Percentiles rank a stretch among this genome's conserved stretches.
phyloP scores from a whole-genome alignment of 2,113 vertebrate species.

The Ctenomys sociabilis region DNA sequence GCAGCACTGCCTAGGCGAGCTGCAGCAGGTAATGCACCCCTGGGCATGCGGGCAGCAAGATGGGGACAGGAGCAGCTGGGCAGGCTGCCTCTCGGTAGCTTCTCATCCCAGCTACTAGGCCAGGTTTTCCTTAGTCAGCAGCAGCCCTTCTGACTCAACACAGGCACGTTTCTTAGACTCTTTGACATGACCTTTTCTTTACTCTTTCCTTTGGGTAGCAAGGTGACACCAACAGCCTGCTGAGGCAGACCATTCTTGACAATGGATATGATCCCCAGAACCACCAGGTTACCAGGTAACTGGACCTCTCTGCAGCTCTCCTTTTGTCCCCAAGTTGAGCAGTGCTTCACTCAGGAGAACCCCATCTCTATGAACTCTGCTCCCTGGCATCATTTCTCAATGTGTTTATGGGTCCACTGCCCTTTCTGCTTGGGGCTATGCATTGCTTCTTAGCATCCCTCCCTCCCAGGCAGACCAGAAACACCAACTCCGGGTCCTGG shows the following conservation, averaged over 20 bases:
- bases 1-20: conserved; percentile 86
- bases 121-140: background rate
- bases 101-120: background rate
- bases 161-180: background rate
- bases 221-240: conserved; percentile 86
- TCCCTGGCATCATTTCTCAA: rapidly evolving
- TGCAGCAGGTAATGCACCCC: conserved; percentile 86
- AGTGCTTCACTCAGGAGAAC: background rate
- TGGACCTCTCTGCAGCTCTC: background rate
- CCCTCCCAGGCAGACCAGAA: background rate
- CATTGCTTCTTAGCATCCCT: background rate
- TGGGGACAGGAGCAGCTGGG: rapidly evolving
- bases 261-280: conserved; percentile 85
- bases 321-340: background rate
- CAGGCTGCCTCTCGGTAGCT: background rate
- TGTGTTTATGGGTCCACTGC: background rate
- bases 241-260: conserved; percentile 85
- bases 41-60: rapidly evolving
- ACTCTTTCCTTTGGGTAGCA: conserved; percentile 79
- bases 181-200: conserved; percentile 18
- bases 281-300: conserved; percentile 88
- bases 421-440: background rate
- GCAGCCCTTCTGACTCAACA: background rate
- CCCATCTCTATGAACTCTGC: background rate
- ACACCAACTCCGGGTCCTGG: background rate